phyloP scores from a whole-genome alignment of 64 coral and sea anemone genomes.

The Pocillopora damicornis region DNA sequence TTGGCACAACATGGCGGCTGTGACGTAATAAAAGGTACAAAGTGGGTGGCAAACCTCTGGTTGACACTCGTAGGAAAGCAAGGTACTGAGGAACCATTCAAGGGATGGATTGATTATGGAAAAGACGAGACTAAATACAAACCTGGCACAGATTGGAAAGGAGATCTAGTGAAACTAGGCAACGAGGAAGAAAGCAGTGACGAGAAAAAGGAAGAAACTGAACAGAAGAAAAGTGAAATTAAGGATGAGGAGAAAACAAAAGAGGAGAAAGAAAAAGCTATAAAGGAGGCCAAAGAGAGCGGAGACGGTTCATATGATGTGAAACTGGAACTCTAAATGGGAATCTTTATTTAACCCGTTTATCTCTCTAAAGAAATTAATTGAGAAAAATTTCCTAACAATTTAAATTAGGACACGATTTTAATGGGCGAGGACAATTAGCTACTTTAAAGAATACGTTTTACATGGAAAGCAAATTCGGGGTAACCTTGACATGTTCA shows the following conservation, averaged over 20 bases:
- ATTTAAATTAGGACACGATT: too few species aligned
- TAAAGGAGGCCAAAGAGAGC: slow-evolving; percentile 16
- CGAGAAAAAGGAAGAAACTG: slow-evolving; percentile 7
- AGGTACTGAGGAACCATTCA: slow-evolving; percentile 34
- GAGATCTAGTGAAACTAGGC: slow-evolving; percentile 1
- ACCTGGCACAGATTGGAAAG: slow-evolving; percentile 25
- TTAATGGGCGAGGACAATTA: too few species aligned
- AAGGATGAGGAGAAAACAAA: slow-evolving; percentile 12
- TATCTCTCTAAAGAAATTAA: neutral
- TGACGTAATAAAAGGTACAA: slow-evolving; percentile 41
- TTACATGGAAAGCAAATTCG: too few species aligned
- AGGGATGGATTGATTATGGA: slow-evolving; percentile 57
- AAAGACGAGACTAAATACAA: slow-evolving; percentile 30
- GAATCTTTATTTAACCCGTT: neutral
- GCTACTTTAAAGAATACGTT: too few species aligned
- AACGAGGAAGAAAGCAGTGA: neutral
- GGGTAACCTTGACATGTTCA: too few species aligned
- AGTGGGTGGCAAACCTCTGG: slow-evolving; percentile 76
- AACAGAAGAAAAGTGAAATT: slow-evolving; percentile 6
- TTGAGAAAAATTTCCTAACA: neutral
- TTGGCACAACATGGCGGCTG: slow-evolving; percentile 68
- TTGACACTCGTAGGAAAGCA: slow-evolving; percentile 37
- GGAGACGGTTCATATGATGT: slow-evolving; percentile 39
- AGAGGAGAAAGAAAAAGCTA: slow-evolving; percentile 2
- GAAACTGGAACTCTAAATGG: slow-evolving; percentile 22